Percentiles rank a stretch among this genome's conserved stretches.
phyloP scores from a whole-genome alignment of 2,113 vertebrate genomes.

The Corvus cornix region DNA sequence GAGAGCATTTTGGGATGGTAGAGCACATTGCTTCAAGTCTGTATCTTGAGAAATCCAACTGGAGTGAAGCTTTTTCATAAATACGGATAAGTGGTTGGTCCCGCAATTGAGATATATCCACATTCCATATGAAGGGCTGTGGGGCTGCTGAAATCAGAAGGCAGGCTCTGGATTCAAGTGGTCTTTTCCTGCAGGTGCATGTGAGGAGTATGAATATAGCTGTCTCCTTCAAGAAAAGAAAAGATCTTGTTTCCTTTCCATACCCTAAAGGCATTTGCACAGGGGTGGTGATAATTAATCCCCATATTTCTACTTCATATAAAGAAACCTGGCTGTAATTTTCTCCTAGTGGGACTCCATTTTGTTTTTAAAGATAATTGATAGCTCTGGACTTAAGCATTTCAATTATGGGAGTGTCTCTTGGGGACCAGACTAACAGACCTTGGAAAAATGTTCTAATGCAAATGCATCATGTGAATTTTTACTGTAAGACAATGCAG shows the following conservation, averaged over 20 bases:
- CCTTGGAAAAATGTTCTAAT: slow-evolving; percentile 56
- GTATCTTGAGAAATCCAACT: neutral
- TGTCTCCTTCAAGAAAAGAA: slow-evolving; percentile 28
- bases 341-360: slow-evolving; percentile 65
- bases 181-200: neutral
- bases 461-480: slow-evolving; percentile 53
- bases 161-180: neutral
- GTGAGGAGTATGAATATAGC: neutral
- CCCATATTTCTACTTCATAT: slow-evolving; percentile 39
- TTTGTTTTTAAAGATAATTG: slow-evolving; percentile 73
- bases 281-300: slow-evolving; percentile 61
- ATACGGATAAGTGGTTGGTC: neutral
- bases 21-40: neutral
- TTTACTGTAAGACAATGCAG: neutral
- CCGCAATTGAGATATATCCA: neutral
- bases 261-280: slow-evolving; percentile 54
- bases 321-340: slow-evolving; percentile 58
- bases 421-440: slow-evolving; percentile 59
- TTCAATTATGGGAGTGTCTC: slow-evolving; percentile 64
- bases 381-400: slow-evolving; percentile 65
- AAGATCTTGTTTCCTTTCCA: slow-evolving; percentile 10
- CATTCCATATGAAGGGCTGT: neutral
- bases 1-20: neutral
- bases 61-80: neutral
- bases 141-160: neutral